Evolutionary conservation across 2,888 invertebrate genomes (phyloP), one percentile per base, ranked within the genome.

Genomic region (Ryuthela nishihirai): DNA sequence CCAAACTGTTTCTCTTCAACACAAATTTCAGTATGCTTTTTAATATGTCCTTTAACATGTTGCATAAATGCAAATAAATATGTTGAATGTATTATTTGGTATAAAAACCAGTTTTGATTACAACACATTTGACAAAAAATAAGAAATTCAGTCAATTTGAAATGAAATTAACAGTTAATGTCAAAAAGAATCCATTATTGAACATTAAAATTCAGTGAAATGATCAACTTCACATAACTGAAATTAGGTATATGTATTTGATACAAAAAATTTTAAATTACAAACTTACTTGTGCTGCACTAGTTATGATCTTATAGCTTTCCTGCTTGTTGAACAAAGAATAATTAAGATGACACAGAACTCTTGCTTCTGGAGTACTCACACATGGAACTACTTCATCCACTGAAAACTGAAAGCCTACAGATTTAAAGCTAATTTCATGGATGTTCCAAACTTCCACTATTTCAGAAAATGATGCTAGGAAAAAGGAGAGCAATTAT

Each of bases 401-500:
- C 20, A 77, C 73, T 66, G 75, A 75, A 1, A 78, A 77, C 56
- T 77, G 75, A 55, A 74, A 75, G 21, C 78, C 78, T 26, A 78
- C 69, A 21, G 75, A 73, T 36, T 75, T 67, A 32, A 79, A 71
- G 56, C 75, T 74, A 39, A 75, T 72, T 60, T 77, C 72, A 64
- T 77, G 78, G 3, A 77, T 71, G 62, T 78, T 76, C 78, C 80
- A 80, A 4, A 79, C 75, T 67, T 79, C 78, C 35, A 79, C 67
- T 54, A 64, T 26, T 21, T 46, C 54, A 20, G 17, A 20, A 25
- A 49, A 18, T 15, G 45, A 45, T 25, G 23, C 21, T 21, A 17
- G 29, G 17, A 32, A 4, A 34, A n/a, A 42, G 12, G n/a, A 42
- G 10, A 42, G 4, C 5, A 21, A n/a, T 21, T n/a, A 24, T 42